A percentile compares a stretch with the other conserved stretches of the same genome.
Conservation (phyloP, 2,113 vertebrate species). For the Zapornia atra region DNA sequence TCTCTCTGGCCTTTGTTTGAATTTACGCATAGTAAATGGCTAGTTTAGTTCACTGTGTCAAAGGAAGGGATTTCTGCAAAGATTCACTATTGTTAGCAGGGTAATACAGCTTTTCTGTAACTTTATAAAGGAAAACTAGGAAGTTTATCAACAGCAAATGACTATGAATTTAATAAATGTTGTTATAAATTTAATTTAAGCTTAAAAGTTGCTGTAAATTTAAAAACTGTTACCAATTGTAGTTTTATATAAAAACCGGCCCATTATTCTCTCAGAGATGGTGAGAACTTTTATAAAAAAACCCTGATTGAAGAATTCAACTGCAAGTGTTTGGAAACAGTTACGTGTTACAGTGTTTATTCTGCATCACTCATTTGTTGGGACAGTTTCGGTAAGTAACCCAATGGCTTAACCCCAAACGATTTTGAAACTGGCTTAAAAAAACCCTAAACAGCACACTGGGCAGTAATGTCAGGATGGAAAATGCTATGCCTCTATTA, state of each 20-base stretch:
- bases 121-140: not conserved
- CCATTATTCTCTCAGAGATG: not conserved
- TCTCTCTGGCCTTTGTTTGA: not conserved
- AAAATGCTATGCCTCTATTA: not conserved
- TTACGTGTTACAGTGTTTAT: not conserved
- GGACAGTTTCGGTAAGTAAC: not conserved
- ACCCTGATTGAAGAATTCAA: not conserved
- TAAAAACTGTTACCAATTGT: not conserved
- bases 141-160: not conserved
- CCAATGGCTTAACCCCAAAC: not conserved
- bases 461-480: not conserved
- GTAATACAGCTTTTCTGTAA: not conserved
- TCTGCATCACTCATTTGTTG: not conserved
- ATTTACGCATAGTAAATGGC: not conserved
- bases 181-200: not conserved
- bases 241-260: not conserved
- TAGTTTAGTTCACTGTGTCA: not conserved
- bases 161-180: not conserved
- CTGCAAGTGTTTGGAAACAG: not conserved
- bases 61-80: not conserved
- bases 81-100: not conserved
- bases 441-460: not conserved
- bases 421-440: not conserved
- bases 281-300: not conserved
- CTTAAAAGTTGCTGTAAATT: not conserved